Base-by-base conservation (phyloP, 2,797 vertebrate species). In the Rhinogobio ventralis region DNA sequence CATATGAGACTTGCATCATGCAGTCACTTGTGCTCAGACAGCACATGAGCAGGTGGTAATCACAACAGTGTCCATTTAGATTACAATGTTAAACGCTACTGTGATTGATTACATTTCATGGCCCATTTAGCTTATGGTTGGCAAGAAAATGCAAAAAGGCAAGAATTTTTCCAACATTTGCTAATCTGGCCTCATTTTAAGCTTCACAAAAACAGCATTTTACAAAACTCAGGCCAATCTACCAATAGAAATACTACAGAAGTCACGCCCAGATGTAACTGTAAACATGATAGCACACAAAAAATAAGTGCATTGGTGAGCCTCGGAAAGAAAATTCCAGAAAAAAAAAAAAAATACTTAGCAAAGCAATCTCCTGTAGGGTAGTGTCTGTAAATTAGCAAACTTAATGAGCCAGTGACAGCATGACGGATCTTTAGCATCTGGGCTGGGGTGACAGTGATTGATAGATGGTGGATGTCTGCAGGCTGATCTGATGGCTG, bases 341-440 rank as follows among this genome's bases (percentile, higher is more conserved):
- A 28, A 51, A 20, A 51, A 53, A 39, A 62, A 73, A 17, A 66
- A 79, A 20, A 83, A 30, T 69, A 75, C 87, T 42, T 42, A 60
- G 45, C 33, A 33, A 74, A 68, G 77, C 81, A 67, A 86, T 82
- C 69, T 82, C 69, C 64, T 79, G 81, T 72, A 81, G 81, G 73
- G 82, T 79, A 84, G 85, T 85, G 82, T 86, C 86, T 86, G 86
- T 87, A 87, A 89, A 89, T 89, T 89, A 90, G 85, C 82, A 83
- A 87, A 82, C 85, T 76, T 88, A 89, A 90, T 87, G 82, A 87
- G 82, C 79, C 83, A 73, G 73, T 85, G 88, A 86, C 85, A 89
- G 88, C 78, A 83, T 87, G 90, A 90, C 86, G 77, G 86, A 90
- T 90, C 86, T 85, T 87, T 87, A 86, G 88, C 86, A 87, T 88